Conservation (phyloP, 2,888 invertebrate genomes). For the Oscheius onirici region DNA sequence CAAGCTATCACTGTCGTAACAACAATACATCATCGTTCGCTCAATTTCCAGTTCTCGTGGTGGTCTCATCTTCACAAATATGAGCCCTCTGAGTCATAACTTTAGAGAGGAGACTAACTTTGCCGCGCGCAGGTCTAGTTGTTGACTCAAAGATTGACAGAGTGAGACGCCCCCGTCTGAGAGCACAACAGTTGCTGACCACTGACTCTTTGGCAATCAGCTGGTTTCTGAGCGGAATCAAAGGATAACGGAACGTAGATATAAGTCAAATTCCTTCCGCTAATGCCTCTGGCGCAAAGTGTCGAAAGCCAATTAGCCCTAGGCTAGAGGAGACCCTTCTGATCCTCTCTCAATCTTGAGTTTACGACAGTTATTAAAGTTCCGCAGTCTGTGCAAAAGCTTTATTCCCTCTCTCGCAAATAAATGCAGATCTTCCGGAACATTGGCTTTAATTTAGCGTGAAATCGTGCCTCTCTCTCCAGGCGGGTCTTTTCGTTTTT, state of each 20-base stretch:
- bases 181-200: constrained; percentile 6
- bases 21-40: too few relatives aligned
- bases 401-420: too few relatives aligned
- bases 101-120: neutral
- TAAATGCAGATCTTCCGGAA: too few relatives aligned
- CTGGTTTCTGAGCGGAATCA: neutral
- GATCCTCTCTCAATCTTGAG: neutral
- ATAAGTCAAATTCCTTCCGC: neutral
- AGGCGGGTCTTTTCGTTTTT: too few relatives aligned
- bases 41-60: too few relatives aligned
- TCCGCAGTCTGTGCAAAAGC: too few relatives aligned
- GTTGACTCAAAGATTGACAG: constrained; percentile 11
- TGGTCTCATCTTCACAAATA: too few relatives aligned
- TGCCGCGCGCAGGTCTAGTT: neutral
- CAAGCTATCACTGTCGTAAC: too few relatives aligned
- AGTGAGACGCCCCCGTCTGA: constrained; percentile 5
- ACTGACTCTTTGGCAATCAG: constrained; percentile 6
- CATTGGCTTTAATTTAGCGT: too few relatives aligned
- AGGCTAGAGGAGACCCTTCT: neutral
- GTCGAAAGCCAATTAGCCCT: constrained; percentile 4
- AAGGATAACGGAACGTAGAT: too few relatives aligned
- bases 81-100: too few relatives aligned
- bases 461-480: too few relatives aligned
- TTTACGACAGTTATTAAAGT: constrained; percentile 7
- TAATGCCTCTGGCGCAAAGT: neutral